Conservation (phyloP, 2,888 invertebrate species). For the Venusia cambrica region DNA sequence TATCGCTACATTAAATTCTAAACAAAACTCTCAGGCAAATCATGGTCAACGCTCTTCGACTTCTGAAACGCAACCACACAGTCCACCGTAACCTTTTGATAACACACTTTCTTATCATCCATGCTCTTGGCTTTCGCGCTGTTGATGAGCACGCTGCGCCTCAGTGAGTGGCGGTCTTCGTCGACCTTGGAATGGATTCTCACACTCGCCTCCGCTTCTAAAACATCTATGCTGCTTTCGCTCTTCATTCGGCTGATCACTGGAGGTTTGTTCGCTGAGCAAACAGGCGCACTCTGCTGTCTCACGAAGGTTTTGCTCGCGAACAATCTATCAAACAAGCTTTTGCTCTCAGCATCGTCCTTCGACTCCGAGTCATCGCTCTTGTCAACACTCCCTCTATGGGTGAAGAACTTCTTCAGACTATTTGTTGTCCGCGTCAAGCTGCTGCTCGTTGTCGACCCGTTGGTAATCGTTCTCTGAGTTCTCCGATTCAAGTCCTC, state of each 20-base stretch:
- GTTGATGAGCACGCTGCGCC: constrained; percentile 75
- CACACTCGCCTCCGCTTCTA: constrained; percentile 42
- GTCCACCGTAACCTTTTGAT: constrained; percentile 65
- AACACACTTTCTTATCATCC: constrained; percentile 63
- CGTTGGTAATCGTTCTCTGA: constrained; percentile 80
- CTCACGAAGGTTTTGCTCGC: constrained; percentile 57
- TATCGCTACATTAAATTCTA: constrained; percentile 33
- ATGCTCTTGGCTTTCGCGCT: constrained; percentile 67
- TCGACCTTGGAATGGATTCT: constrained; percentile 66
- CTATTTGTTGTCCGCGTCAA: constrained; percentile 82
- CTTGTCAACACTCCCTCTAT: constrained; percentile 67
- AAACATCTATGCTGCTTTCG: constrained; percentile 60
- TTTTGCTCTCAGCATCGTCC: constrained; percentile 44
- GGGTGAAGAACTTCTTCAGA: constrained; percentile 72
- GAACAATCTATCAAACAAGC: constrained; percentile 62
- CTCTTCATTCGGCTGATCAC: constrained; percentile 63
- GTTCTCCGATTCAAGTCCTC: constrained; percentile 63
- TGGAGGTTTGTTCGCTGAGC: constrained; percentile 50
- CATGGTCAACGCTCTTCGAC: constrained; percentile 63
- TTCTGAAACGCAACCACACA: constrained; percentile 69
- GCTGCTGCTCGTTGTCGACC: constrained; percentile 82
- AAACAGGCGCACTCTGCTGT: constrained; percentile 69
- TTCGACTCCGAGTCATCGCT: constrained; percentile 58
- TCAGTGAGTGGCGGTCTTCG: constrained; percentile 53
- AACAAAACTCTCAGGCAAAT: constrained; percentile 73